Evolutionary conservation across 2,797 vertebrate genomes (phyloP).

Genomic region (Hippocampus kuda): DNA sequence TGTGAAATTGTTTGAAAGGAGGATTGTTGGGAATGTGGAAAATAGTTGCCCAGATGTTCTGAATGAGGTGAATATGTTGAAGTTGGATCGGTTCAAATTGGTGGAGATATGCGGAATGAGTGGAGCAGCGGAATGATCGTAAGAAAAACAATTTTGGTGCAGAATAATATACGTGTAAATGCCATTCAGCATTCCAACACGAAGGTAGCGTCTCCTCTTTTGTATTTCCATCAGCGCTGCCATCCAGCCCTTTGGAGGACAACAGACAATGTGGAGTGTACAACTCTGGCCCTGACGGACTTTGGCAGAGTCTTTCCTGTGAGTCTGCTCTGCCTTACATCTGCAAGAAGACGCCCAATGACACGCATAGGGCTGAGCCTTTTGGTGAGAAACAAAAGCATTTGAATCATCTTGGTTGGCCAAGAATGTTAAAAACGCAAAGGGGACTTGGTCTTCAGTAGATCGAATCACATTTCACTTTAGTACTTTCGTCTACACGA

Average conservation of each 20-base stretch:
- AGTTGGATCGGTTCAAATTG: not conserved
- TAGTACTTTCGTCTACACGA: not conserved
- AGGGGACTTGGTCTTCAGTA: not conserved
- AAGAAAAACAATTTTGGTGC: not conserved
- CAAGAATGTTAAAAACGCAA: constrained; percentile 6
- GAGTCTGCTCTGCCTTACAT: constrained; percentile 80
- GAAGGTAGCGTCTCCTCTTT: not conserved
- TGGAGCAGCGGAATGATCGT: not conserved
- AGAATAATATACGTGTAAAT: not conserved
- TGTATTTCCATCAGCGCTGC: constrained; percentile 62
- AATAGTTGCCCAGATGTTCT: not conserved
- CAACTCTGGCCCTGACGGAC: constrained; percentile 54
- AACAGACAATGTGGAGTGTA: constrained; percentile 76
- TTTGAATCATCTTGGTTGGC: not conserved
- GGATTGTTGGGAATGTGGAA: not conserved
- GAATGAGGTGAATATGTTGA: not conserved
- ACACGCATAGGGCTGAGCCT: constrained; percentile 56
- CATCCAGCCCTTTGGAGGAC: constrained; percentile 53
- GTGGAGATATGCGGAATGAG: not conserved
- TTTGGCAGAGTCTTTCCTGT: constrained; percentile 78
- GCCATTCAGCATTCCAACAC: not conserved
- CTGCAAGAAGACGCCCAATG: constrained; percentile 81
- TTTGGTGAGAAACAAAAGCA: constrained; percentile 61
- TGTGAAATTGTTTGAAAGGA: not conserved
- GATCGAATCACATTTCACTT: not conserved